These are phyloP conservation scores for Centropus unirufus DNA, from an alignment of 2,113 vertebrate species.

Conservation along the genomic window DNA sequence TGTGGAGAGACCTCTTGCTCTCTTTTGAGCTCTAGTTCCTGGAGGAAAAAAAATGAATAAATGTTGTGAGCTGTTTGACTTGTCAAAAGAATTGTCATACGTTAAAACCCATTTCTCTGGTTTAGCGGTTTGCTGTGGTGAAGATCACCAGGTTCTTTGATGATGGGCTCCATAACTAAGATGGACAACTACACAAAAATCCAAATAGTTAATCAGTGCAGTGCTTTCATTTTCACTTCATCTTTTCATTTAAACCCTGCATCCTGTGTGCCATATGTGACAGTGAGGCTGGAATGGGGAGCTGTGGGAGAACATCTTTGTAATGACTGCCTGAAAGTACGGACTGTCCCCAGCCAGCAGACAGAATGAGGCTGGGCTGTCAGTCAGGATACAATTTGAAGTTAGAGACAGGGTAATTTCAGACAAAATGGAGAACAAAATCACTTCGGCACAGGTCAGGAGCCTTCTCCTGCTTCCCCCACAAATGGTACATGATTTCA, in stretches of 20 bases:
- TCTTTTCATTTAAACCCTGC: background rate
- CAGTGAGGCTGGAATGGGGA: background rate
- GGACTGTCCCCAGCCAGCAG: background rate
- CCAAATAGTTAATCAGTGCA: background rate
- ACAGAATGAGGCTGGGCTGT: slow-evolving; percentile 12
- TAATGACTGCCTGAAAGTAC: background rate
- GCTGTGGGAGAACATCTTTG: background rate
- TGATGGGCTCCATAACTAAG: background rate
- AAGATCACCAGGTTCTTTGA: background rate
- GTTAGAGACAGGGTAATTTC: background rate
- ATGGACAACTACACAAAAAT: background rate
- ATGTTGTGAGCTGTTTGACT: background rate
- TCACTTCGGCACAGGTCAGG: background rate
- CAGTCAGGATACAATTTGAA: background rate
- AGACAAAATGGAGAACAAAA: background rate
- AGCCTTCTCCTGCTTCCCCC: background rate
- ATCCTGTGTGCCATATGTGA: background rate
- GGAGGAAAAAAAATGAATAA: background rate
- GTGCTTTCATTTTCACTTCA: background rate
- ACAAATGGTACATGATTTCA: background rate
- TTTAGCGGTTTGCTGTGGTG: background rate
- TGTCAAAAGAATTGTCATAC: background rate
- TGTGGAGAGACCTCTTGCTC: background rate
- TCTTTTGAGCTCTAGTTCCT: background rate
- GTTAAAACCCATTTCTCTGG: background rate